Percentiles rank a stretch among this genome's conserved stretches.
These are phyloP conservation scores for Sciurus niger DNA, from an alignment of 2,113 vertebrate species.

Conservation along the genomic window DNA sequence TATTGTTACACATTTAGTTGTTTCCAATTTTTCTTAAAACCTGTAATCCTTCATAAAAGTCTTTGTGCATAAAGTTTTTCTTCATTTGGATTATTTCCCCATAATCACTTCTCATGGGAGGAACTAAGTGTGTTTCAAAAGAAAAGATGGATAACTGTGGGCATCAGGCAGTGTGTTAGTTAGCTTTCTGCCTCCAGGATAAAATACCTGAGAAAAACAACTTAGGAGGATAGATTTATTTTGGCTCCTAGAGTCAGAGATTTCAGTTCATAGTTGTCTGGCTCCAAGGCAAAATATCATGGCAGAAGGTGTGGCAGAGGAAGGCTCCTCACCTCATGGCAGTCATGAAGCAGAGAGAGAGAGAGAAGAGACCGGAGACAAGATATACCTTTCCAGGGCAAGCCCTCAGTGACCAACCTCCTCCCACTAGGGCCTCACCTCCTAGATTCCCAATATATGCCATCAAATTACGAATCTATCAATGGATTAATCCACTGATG, in stretches of 20 bases:
- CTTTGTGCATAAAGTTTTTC: neutral
- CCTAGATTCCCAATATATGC: neutral
- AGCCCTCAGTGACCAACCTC: too few species aligned
- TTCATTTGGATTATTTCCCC: conserved; percentile 19
- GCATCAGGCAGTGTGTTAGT: neutral
- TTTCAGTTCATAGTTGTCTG: neutral
- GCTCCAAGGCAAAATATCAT: neutral
- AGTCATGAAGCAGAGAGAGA: neutral
- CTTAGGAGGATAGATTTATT: neutral
- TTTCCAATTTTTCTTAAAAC: conserved; percentile 1
- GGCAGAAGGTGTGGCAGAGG: neutral
- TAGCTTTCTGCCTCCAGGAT: neutral
- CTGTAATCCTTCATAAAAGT: neutral
- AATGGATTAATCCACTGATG: neutral
- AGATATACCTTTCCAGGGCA: too few species aligned
- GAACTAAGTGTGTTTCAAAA: neutral
- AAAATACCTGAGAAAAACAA: neutral
- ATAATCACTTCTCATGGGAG: neutral
- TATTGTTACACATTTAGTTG: neutral
- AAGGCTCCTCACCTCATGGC: neutral
- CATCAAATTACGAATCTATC: neutral
- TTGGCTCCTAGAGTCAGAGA: neutral
- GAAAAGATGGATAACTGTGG: neutral
- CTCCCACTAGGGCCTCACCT: too few species aligned
- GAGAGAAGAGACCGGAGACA: neutral